phyloP scores from a whole-genome alignment of 2,797 vertebrate genomes.

The Lagodon rhomboides region DNA sequence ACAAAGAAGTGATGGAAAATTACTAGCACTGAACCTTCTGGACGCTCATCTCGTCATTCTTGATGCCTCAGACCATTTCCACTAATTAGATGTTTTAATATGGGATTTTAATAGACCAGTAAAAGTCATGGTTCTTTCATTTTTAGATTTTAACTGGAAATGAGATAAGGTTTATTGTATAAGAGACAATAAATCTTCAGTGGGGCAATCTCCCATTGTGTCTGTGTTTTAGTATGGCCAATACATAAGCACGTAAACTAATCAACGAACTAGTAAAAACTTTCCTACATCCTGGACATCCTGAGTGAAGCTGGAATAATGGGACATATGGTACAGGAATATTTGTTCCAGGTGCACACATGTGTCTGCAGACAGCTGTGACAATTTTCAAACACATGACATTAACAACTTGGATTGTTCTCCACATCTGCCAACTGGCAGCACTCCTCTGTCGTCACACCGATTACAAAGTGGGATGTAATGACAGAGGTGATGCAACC shows the following conservation, averaged over 20 bases:
- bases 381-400: slow-evolving; percentile 29
- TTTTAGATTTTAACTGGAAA: slow-evolving; percentile 13
- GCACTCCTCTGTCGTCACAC: slow-evolving; percentile 13
- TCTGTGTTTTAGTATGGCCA: not conserved
- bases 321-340: slow-evolving; percentile 32
- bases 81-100: slow-evolving; percentile 30
- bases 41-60: slow-evolving; percentile 29
- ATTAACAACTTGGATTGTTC: slow-evolving; percentile 39
- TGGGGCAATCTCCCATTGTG: not conserved
- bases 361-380: slow-evolving; percentile 29
- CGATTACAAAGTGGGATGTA: slow-evolving; percentile 51
- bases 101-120: slow-evolving; percentile 24
- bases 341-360: slow-evolving; percentile 33
- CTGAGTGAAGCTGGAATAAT: slow-evolving; percentile 23
- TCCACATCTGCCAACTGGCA: slow-evolving; percentile 14
- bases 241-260: slow-evolving; percentile 6
- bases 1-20: slow-evolving; percentile 31
- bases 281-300: slow-evolving; percentile 24
- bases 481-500: slow-evolving; percentile 31
- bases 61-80: slow-evolving; percentile 11
- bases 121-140: not conserved
- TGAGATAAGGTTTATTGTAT: not conserved
- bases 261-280: slow-evolving; percentile 33
- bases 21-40: not conserved
- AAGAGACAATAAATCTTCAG: slow-evolving; percentile 3